Evolutionary conservation across 2,797 vertebrate genomes (phyloP).

Genomic region (Tolypeutes matacus): DNA sequence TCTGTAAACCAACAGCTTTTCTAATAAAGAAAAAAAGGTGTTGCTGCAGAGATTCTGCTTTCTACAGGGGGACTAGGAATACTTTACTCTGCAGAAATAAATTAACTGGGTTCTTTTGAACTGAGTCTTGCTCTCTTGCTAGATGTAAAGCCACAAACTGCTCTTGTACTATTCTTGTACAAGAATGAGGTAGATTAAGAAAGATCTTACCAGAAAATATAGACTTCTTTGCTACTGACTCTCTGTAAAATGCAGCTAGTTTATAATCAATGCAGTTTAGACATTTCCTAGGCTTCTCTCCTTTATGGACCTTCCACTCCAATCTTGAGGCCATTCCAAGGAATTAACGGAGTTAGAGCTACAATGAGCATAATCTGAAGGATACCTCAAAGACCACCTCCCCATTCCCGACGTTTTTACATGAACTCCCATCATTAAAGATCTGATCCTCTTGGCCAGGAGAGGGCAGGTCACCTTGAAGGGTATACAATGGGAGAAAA

Average conservation of each 20-base stretch:
- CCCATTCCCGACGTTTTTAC: neutral
- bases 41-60: slow-evolving; percentile 26
- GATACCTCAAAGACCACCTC: neutral
- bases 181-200: neutral
- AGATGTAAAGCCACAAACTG: slow-evolving; percentile 53
- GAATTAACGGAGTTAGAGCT: neutral
- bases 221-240: neutral
- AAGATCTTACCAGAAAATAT: neutral
- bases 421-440: neutral
- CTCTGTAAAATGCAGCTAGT: neutral
- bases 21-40: slow-evolving; percentile 55
- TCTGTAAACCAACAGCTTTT: no score
- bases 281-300: neutral
- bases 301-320: neutral
- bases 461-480: neutral
- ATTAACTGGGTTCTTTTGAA: slow-evolving; percentile 15
- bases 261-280: neutral
- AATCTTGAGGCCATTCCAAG: neutral
- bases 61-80: neutral
- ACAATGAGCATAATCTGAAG: neutral
- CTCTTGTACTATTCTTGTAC: neutral
- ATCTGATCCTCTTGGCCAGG: neutral
- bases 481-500: neutral
- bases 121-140: slow-evolving; percentile 34
- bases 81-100: slow-evolving; percentile 49